These are phyloP conservation scores for Sesia bembeciformis DNA, from an alignment of 2,888 invertebrate species.

Conservation along the genomic window DNA sequence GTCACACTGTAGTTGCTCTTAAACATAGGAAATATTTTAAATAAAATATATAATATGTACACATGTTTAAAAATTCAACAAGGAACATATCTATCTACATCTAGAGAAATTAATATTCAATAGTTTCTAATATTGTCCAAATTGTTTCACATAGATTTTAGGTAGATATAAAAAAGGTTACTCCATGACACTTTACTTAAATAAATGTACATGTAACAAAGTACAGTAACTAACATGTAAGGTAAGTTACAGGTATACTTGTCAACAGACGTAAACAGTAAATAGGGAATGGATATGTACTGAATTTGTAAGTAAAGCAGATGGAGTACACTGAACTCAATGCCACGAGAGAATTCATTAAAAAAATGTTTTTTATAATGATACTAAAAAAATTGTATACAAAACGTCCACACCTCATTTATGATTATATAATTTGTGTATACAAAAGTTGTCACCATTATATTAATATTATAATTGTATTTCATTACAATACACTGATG, in stretches of 20 bases:
- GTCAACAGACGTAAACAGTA: too few relatives aligned
- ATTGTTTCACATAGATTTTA: background rate
- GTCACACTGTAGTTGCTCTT: conserved; percentile 69
- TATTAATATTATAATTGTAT: conserved; percentile 32
- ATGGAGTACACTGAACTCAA: conserved; percentile 28
- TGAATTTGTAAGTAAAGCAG: conserved; percentile 9
- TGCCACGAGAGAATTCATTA: conserved; percentile 67
- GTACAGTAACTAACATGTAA: too few relatives aligned
- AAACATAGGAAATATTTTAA: conserved; percentile 55
- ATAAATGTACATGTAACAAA: background rate
- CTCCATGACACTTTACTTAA: too few relatives aligned
- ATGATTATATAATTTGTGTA: conserved; percentile 55
- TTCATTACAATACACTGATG: conserved; percentile 35
- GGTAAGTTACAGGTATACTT: too few relatives aligned
- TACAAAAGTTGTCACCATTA: conserved; percentile 63
- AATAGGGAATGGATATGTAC: too few relatives aligned
- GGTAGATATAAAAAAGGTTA: conserved; percentile 8
- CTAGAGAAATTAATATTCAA: conserved; percentile 10
- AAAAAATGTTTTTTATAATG: conserved; percentile 46
- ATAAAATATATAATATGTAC: conserved; percentile 55
- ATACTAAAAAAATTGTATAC: conserved; percentile 61
- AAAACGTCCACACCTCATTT: conserved; percentile 66
- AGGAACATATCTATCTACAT: conserved; percentile 37
- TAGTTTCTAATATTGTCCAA: background rate
- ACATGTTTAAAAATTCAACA: conserved; percentile 42